A percentile compares a stretch with the other conserved stretches of the same genome.
Conservation (phyloP, 1,140 invertebrate species). For the Polypedilum pembai region DNA sequence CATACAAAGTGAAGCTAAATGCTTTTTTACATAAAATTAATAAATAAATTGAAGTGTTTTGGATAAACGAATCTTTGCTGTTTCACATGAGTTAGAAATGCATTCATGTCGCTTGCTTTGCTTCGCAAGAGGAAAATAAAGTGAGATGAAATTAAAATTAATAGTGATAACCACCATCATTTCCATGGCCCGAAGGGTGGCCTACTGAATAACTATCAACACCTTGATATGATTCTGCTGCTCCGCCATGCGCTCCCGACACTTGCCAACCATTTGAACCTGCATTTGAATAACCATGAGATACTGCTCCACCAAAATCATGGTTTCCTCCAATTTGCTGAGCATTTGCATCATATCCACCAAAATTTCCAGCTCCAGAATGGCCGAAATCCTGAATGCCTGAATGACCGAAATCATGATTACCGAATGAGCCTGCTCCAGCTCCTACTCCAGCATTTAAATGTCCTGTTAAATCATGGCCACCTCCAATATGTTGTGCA, state of each 20-base stretch:
- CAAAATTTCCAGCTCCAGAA: neutral
- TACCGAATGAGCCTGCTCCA: neutral
- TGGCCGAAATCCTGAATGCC: neutral
- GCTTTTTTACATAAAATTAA: neutral
- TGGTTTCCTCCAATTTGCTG: neutral
- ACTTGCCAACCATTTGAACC: neutral
- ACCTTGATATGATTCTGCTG: neutral
- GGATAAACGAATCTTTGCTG: neutral
- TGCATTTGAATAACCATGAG: no score
- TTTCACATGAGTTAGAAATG: neutral
- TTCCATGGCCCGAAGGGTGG: neutral
- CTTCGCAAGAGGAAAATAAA: neutral
- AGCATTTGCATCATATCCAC: neutral
- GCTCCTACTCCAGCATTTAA: neutral
- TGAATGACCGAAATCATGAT: neutral
- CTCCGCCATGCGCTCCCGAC: neutral
- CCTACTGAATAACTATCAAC: neutral
- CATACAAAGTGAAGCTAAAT: neutral
- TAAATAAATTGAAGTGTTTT: slow-evolving; percentile 19
- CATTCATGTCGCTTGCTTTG: neutral
- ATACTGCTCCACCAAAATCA: neutral
- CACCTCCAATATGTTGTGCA: neutral
- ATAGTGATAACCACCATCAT: neutral
- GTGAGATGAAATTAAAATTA: neutral
- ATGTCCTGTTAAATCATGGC: neutral